Percentiles rank a stretch among this genome's conserved stretches.
phyloP scores from a whole-genome alignment of 1,140 invertebrate genomes.

The Drosophila lacertosa region DNA sequence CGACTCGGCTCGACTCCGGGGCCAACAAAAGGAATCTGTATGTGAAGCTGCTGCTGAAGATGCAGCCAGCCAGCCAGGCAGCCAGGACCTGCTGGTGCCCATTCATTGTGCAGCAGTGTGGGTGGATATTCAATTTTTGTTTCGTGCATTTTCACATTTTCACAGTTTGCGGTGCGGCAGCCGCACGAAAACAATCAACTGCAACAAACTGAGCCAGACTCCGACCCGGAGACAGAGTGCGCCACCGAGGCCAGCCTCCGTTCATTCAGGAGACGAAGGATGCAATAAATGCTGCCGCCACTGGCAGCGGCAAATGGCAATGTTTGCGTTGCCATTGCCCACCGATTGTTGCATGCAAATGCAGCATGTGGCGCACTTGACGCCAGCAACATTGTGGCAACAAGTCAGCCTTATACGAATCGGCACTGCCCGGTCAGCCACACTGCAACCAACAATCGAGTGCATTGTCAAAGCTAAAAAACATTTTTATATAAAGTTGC shows the following conservation, averaged over 20 bases:
- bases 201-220: constrained; percentile 46
- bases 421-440: not conserved
- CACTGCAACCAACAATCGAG: constrained; percentile 10
- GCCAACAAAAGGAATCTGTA: constrained; percentile 43
- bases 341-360: constrained; percentile 70
- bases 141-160: constrained; percentile 65
- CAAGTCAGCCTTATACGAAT: constrained; percentile 38
- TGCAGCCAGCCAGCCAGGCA: constrained; percentile 33
- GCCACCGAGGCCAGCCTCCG: not conserved
- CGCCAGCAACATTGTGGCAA: constrained; percentile 60
- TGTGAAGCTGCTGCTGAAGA: constrained; percentile 6
- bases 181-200: constrained; percentile 76
- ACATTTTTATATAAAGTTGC: too few species aligned
- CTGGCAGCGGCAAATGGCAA: constrained; percentile 28
- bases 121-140: constrained; percentile 71
- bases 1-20: constrained; percentile 36
- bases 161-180: constrained; percentile 61
- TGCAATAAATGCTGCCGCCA: constrained; percentile 45
- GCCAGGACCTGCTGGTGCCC: constrained; percentile 3
- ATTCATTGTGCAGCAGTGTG: constrained; percentile 12
- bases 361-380: constrained; percentile 52
- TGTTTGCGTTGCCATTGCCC: constrained; percentile 42
- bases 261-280: constrained; percentile 12
- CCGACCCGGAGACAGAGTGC: not conserved
- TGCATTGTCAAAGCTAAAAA: not conserved